Evolutionary conservation across 1,140 invertebrate genomes (phyloP), one percentile per base, ranked within the genome.

Genomic region (Aphaenogaster rudis): DNA sequence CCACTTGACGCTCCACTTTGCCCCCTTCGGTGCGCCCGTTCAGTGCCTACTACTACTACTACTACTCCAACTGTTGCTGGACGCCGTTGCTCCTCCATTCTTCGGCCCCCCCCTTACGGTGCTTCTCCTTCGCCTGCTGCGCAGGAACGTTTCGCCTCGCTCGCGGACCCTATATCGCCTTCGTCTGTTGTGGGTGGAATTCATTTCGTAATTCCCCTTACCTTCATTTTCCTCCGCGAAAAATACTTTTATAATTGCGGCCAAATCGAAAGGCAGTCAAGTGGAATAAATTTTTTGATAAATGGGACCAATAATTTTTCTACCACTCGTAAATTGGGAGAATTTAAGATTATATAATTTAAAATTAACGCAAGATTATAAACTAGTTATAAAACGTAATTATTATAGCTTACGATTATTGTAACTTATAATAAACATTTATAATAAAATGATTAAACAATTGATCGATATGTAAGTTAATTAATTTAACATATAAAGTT

Each of bases 1-100:
- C 93, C 94, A 94, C 93, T 86, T 88, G 63, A 48, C 80, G 52
- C 76, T 87, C 84, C 87, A 87, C 84, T 82, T 69, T 61, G 69
- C 86, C 86, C 63, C 77, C 86, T 79, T 64, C 76, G 13, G 39
- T 57, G 15, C 50, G 79, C 15, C 66, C 42, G 39, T 45, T 79
- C 50, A 21, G 52, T 33, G 79, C 17, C 79, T 59, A 61, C 79
- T 82, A 59, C 66, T 48, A 54, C 36, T 33, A 39, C 15, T 9
- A 28, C 39, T 28, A 15, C 42, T 63, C 21, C 21, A 11, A 39
- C 79, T 69, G 74, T 33, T 72, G 39, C 36, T 52, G 80, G 9
- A 39, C 21, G 39, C 57, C 45, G 45, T n/a, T 67, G 54, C 39
- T 88, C 33, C 66, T 54, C 50, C 81, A n/a, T 71, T 88, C 69